These are phyloP conservation scores for Anagrus nilaparvatae DNA, from an alignment of 1,140 invertebrate species.

Conservation along the genomic window DNA sequence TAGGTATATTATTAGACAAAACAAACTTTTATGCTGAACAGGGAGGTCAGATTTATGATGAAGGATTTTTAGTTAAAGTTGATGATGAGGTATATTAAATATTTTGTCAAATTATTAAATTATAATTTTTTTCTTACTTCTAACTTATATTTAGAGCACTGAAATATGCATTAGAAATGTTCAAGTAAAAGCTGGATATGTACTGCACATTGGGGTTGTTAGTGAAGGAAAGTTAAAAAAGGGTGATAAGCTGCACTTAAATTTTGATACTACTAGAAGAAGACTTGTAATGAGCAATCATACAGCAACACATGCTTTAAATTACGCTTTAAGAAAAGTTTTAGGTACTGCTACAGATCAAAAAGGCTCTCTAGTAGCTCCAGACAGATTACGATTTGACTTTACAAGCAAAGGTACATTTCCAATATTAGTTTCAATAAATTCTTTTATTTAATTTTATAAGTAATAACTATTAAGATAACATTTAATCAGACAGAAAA, in stretches of 20 bases:
- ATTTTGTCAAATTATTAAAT: conserved; percentile 1
- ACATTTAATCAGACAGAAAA: background rate
- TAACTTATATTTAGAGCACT: conserved; percentile 40
- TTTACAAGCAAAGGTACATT: conserved; percentile 78
- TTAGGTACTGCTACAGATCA: conserved; percentile 89
- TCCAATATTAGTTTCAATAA: background rate
- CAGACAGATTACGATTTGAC: conserved; percentile 92
- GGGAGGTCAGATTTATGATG: conserved; percentile 97
- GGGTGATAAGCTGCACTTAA: conserved; percentile 75
- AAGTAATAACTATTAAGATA: background rate
- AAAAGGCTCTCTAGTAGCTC: conserved; percentile 95
- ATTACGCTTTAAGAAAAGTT: conserved; percentile 86
- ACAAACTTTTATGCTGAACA: conserved; percentile 97
- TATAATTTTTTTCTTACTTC: conserved; percentile 1
- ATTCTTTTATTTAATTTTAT: background rate
- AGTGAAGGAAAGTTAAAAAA: conserved; percentile 76
- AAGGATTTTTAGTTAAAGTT: conserved; percentile 85
- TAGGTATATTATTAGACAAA: conserved; percentile 83
- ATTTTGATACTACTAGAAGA: conserved; percentile 75
- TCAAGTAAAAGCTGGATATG: conserved; percentile 92
- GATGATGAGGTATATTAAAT: conserved; percentile 57
- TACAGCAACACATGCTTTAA: conserved; percentile 95
- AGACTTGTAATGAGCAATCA: conserved; percentile 96
- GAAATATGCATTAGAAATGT: conserved; percentile 92
- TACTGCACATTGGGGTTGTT: conserved; percentile 79